Evolutionary conservation across 2,888 invertebrate species (phyloP).

Genomic region (Hypolimnas misippus): DNA sequence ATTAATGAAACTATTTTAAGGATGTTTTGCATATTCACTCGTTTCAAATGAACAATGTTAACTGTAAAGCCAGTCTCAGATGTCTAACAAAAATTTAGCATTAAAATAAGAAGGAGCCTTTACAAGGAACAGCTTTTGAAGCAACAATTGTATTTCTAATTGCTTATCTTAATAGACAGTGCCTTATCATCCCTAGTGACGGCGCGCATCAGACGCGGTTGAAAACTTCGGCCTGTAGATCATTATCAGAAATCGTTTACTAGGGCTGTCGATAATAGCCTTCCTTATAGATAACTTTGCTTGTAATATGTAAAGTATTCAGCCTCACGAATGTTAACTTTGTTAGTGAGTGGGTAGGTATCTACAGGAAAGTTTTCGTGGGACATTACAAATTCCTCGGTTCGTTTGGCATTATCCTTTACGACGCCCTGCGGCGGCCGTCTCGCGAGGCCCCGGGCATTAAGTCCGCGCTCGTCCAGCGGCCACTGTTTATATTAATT

Average conservation of each 20-base stretch:
- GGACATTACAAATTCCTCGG: background rate
- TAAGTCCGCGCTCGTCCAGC: constrained; percentile 18
- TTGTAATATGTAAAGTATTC: background rate
- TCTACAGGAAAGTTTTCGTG: background rate
- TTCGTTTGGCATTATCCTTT: background rate
- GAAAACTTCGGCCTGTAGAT: background rate
- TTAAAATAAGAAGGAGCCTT: too few relatives aligned
- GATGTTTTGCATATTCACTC: too few relatives aligned
- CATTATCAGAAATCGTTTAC: background rate
- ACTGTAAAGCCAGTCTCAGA: too few relatives aligned
- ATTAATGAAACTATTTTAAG: too few relatives aligned
- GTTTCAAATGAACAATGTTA: too few relatives aligned
- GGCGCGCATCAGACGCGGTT: background rate
- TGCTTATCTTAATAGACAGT: background rate
- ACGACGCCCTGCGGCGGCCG: background rate
- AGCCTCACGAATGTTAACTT: too few relatives aligned
- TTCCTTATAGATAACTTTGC: constrained; percentile 1
- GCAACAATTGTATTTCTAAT: background rate
- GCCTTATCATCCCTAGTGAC: background rate
- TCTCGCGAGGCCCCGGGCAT: constrained; percentile 1
- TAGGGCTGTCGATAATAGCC: background rate
- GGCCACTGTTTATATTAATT: constrained; percentile 60
- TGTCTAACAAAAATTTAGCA: too few relatives aligned
- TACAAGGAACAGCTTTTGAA: too few relatives aligned
- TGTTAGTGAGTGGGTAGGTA: background rate